Percentiles rank a stretch among this genome's conserved stretches.
These are phyloP conservation scores for Micronycteris hirsuta DNA, from an alignment of 2,113 vertebrate genomes.

Conservation along the genomic window DNA sequence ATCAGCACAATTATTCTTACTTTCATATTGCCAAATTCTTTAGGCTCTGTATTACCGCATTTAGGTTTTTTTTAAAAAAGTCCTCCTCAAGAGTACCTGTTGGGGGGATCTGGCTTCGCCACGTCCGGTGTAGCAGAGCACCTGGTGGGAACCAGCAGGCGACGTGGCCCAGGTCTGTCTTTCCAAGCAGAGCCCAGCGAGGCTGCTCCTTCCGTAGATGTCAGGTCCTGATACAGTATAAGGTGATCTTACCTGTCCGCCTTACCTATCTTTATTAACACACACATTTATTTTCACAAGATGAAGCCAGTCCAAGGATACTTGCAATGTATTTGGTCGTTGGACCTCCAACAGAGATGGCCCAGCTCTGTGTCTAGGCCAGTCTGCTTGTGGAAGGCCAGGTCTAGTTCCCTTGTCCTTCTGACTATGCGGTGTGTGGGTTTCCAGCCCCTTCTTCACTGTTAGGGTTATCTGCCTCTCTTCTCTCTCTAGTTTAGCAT, in stretches of 20 bases:
- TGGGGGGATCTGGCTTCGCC: not conserved
- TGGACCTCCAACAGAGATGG: not conserved
- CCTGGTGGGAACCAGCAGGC: not conserved
- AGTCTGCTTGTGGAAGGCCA: not conserved
- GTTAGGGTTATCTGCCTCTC: not conserved
- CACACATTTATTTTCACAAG: not conserved
- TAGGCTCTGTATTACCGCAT: not conserved
- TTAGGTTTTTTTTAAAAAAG: not conserved
- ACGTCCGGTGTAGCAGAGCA: not conserved
- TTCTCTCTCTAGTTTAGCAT: not conserved
- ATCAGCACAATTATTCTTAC: not conserved
- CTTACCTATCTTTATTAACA: not conserved
- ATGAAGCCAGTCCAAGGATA: not conserved
- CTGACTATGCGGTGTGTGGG: not conserved
- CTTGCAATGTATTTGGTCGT: not conserved
- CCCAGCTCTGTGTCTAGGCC: not conserved
- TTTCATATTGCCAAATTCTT: not conserved
- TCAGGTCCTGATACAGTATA: not conserved
- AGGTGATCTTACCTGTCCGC: not conserved
- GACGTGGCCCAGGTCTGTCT: not conserved
- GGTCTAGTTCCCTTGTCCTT: not conserved
- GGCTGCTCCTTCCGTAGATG: not conserved
- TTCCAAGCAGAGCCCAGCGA: too few relatives aligned
- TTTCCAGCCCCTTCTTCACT: not conserved
- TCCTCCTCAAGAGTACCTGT: not conserved